These are phyloP conservation scores for Lepidurus arcticus DNA, from an alignment of 1,140 invertebrate species.

Conservation along the genomic window DNA sequence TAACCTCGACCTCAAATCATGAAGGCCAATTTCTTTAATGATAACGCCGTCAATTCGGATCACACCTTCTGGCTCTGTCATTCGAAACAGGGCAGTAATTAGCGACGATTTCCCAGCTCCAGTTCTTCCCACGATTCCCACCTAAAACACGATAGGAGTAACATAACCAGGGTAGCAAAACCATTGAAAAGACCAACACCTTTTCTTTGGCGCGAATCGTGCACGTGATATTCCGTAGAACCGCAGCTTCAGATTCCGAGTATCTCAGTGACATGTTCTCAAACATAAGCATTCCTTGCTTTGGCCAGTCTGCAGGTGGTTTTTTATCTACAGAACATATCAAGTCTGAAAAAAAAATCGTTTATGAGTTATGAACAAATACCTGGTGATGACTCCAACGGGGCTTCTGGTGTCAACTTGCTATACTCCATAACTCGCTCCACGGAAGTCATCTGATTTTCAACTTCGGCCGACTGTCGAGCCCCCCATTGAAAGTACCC, in stretches of 20 bases:
- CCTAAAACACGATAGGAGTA: constrained; percentile 43
- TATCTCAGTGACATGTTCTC: constrained; percentile 61
- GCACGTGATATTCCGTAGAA: constrained; percentile 68
- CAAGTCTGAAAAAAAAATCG: constrained; percentile 38
- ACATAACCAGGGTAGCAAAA: not conserved
- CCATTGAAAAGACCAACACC: constrained; percentile 33
- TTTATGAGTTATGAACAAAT: constrained; percentile 43
- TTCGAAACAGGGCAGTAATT: constrained; percentile 54
- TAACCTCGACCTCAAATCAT: constrained; percentile 63
- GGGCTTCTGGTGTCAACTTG: constrained; percentile 43
- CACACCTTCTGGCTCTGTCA: constrained; percentile 48
- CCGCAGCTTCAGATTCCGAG: constrained; percentile 51
- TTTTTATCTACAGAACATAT: constrained; percentile 49
- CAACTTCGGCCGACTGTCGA: constrained; percentile 51
- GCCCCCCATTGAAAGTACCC: constrained; percentile 53
- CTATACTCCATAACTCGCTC: constrained; percentile 51
- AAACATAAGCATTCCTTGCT: constrained; percentile 62
- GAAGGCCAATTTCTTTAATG: constrained; percentile 57
- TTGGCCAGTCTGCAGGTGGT: constrained; percentile 63
- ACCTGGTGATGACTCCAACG: constrained; percentile 40
- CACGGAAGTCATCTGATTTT: constrained; percentile 50
- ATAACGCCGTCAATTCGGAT: constrained; percentile 64
- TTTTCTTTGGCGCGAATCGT: constrained; percentile 64
- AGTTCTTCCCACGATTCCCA: constrained; percentile 62
- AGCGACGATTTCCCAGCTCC: constrained; percentile 78